Base-by-base conservation (phyloP, 2,888 invertebrate species). In the Ophion ellenae region DNA sequence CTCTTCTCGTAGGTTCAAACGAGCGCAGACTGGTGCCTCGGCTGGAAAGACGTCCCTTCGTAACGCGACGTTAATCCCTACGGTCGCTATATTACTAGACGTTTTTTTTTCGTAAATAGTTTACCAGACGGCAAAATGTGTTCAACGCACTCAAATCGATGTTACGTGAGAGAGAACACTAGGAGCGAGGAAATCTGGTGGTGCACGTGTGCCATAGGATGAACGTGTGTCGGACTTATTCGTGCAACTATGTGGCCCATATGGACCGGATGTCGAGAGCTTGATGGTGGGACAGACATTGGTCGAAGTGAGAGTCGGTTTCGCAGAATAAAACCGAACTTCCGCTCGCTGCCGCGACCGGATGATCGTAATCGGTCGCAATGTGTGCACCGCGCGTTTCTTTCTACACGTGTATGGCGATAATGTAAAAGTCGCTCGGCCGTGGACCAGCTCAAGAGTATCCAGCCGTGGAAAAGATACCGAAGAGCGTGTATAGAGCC, bases 291-390 rank as follows among this genome's bases (percentile, higher is more conserved):
- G 67, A 61, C n/a, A 57, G 53, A 71, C 66, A 53, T 67, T 67
- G 67, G 64, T 57, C 64, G 61, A 45, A 70, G 17, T 24, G 40
- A 6, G 78, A 70, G 61, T 61, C 45, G 14, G 77, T 71, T 66
- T 66, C 59, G 78, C 74, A 45, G 28, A 73, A 82, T 66, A 78
- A 45, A 73, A 71, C 45, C 66, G 24, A 73, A 78, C 78, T 78
- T 32, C 78, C 63, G 71, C 45, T 59, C 71, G 57, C 47, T 53
- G 40, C 69, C 69, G 78, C 67, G 47, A 74, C 78, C 78, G 78
- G 78, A 74, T 78, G 83, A 83, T 83, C 83, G 78, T 83, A 83
- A 83, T 78, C 83, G 83, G 45, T 78, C 53, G 77, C 83, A 83
- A 78, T 82, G 77, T 77, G 82, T 82, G 77, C 77, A 77, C 77